Conservation (phyloP, 2,113 vertebrate genomes). For the Tor tambroides region DNA sequence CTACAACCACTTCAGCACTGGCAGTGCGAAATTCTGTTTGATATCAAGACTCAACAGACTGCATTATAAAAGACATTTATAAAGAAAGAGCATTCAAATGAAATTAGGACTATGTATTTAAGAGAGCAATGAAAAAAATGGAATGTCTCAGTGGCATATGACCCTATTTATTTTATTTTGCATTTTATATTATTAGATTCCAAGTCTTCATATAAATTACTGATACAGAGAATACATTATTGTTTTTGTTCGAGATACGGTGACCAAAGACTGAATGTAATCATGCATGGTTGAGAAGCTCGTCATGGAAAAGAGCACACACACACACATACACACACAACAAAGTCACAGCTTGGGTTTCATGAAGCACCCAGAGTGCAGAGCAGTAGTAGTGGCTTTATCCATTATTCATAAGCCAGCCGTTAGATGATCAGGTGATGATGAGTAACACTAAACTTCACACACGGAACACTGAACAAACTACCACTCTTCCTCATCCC, state of each 20-base stretch:
- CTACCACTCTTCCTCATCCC: not conserved
- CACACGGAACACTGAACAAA: constrained; percentile 17
- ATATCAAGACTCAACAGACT: too few relatives aligned
- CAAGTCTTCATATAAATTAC: not conserved
- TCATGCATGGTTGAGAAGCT: not conserved
- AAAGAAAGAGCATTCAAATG: too few relatives aligned
- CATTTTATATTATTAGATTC: too few relatives aligned
- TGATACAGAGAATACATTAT: not conserved
- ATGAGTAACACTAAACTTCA: constrained; percentile 62
- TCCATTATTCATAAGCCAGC: constrained; percentile 66
- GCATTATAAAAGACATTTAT: too few relatives aligned
- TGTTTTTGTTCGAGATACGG: not conserved
- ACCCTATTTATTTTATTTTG: not conserved
- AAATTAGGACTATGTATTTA: too few relatives aligned
- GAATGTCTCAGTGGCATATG: not conserved
- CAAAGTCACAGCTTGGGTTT: constrained; percentile 48
- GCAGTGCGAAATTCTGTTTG: too few relatives aligned
- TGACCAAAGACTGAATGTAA: not conserved
- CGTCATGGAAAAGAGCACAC: constrained; percentile 18
- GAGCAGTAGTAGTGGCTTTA: constrained; percentile 34
- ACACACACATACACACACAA: not conserved
- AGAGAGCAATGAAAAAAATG: not conserved
- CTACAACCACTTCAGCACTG: not conserved
- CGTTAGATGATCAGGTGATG: constrained; percentile 45
- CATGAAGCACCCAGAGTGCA: constrained; percentile 39